Percentiles rank a stretch among this genome's conserved stretches.
Evolutionary conservation across 53 echinoderm and acorn worm species (phyloP).

Genomic region (Echinarachnius parma): DNA sequence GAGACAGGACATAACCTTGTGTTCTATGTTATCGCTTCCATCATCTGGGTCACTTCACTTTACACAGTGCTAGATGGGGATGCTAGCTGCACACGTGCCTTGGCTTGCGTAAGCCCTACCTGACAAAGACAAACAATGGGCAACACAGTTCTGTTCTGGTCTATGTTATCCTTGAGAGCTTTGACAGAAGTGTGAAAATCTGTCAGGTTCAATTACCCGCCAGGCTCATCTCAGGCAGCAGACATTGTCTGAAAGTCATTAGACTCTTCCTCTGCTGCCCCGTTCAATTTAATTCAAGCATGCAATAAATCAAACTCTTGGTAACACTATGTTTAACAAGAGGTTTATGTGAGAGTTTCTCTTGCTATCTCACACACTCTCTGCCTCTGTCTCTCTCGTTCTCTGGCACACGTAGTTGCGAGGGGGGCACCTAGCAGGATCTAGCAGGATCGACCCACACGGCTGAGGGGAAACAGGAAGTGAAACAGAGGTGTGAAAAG

Average conservation of each 20-base stretch:
- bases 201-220: constrained; percentile 29
- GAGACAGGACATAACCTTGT: too few relatives aligned
- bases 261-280: constrained; percentile 26
- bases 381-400: not conserved
- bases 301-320: constrained; percentile 6
- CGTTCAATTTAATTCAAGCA: constrained; percentile 33
- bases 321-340: not conserved
- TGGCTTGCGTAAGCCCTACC: too few relatives aligned
- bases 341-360: too few relatives aligned
- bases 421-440: not conserved
- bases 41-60: too few relatives aligned
- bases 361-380: too few relatives aligned
- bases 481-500: constrained; percentile 43
- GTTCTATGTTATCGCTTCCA: too few relatives aligned
- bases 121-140: too few relatives aligned
- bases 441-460: not conserved
- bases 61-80: too few relatives aligned
- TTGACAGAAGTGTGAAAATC: constrained; percentile 44
- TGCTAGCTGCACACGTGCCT: too few relatives aligned
- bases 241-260: constrained; percentile 21
- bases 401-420: not conserved
- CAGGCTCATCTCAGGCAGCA: constrained; percentile 2
- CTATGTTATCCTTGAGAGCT: not conserved
- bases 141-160: too few relatives aligned
- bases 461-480: constrained; percentile 29